Evolutionary conservation across 2,797 vertebrate species (phyloP), one percentile per base, ranked within the genome.

Genomic region (Acanthis flammea): DNA sequence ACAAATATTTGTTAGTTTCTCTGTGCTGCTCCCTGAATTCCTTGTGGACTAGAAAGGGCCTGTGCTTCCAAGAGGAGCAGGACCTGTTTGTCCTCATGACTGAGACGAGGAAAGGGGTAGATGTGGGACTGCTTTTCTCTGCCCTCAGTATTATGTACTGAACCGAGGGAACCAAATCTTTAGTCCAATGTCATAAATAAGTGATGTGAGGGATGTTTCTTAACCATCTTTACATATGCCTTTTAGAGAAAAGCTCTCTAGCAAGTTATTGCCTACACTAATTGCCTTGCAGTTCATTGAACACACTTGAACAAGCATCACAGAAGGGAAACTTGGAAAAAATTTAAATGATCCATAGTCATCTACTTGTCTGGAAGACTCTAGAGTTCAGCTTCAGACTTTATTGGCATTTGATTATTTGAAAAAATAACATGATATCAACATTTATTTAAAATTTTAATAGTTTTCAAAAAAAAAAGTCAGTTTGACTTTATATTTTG

Each of bases 161-260:
- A 88, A 66, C 12, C 16, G 25, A 77, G 10, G 12, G 55, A 84
- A 70, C 2, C 4, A 66, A 77, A 47, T 73, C 10, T 67, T 19
- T 42, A 58, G 19, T 25, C 13, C 70, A 28, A 16, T 67, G 3
- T 8, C 37, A 41, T 60, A 60, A 75, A 87, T 21, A 27, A 84
- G 0, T 30, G 10, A 41, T 1, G 3, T 17, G 15, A 74, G 7
- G 2, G 1, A 47, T 39, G 23, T 12, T 57, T 62, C 41, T 74
- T 77, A 9, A 30, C 6, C 71, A 10, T 45, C 18, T 39, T 10
- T 45, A 42, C 6, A 33, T 13, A 35, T 6, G 0, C 1, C 27
- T 77, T 77, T 72, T 53, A 47, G 6, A 77, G 10, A 72, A 90
- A 83, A 84, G 6, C 2, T 68, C 14, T 75, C 15, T 86, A 54